Conservation (phyloP, 2,113 vertebrate genomes). For the Pelusios castaneus region DNA sequence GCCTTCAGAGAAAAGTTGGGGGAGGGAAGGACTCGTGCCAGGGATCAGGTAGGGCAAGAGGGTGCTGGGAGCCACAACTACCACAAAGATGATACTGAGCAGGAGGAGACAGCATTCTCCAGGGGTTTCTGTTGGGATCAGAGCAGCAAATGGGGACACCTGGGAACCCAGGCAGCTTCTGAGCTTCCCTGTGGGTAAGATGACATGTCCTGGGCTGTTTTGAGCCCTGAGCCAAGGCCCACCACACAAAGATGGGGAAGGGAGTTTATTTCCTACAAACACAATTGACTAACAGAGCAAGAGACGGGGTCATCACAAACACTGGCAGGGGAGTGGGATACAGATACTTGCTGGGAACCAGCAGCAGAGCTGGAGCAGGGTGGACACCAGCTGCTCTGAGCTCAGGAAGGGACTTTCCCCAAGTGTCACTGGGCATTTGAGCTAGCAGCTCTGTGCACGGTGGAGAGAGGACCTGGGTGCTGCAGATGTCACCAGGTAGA, state of each 20-base stretch:
- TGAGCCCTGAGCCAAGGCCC: background rate
- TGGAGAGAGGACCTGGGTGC: background rate
- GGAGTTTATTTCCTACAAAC: background rate
- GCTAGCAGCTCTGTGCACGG: background rate
- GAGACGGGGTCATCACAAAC: background rate
- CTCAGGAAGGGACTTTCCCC: background rate
- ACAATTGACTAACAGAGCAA: background rate
- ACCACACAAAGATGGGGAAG: background rate
- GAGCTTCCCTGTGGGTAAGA: background rate
- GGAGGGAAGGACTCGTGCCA: background rate
- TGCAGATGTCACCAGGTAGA: background rate
- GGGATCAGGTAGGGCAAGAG: background rate
- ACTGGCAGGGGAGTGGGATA: background rate
- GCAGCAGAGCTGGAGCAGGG: no score
- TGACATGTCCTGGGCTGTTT: background rate
- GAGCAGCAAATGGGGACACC: background rate
- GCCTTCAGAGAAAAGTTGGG: background rate
- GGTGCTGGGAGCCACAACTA: background rate
- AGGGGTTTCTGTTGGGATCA: background rate
- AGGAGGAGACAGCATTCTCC: background rate
- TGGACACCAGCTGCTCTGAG: background rate
- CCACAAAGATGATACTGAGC: background rate
- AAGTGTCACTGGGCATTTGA: no score
- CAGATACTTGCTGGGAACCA: background rate
- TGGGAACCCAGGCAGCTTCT: background rate